These are phyloP conservation scores for Gymnoscopelus microlampas DNA, from an alignment of 2,797 vertebrate genomes.

Conservation along the genomic window DNA sequence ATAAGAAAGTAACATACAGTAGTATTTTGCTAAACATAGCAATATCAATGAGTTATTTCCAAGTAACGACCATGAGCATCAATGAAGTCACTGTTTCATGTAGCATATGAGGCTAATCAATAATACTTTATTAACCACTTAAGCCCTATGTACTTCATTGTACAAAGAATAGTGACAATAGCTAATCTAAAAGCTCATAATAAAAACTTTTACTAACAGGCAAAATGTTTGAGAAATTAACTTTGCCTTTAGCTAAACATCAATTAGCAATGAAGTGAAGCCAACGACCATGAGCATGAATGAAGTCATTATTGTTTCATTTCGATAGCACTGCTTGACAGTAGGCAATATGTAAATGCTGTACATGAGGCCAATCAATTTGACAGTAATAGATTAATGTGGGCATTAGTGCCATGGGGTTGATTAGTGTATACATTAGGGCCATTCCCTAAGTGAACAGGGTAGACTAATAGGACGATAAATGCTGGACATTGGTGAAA, in stretches of 20 bases:
- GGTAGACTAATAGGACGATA: conserved; percentile 61
- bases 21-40: conserved; percentile 26
- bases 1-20: conserved; percentile 28
- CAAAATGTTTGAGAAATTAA: conserved; percentile 31
- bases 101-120: too few relatives aligned
- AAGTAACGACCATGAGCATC: conserved; percentile 41
- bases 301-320: conserved; percentile 9
- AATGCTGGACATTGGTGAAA: conserved; percentile 62
- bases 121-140: too few relatives aligned
- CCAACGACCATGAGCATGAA: background rate
- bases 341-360: conserved; percentile 42
- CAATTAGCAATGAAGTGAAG: background rate
- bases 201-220: conserved; percentile 20
- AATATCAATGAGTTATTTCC: conserved; percentile 37
- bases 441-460: conserved; percentile 52
- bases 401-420: conserved; percentile 52
- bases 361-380: conserved; percentile 52
- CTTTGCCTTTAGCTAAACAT: conserved; percentile 24
- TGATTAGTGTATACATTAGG: conserved; percentile 76
- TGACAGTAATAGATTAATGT: conserved; percentile 63
- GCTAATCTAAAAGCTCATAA: too few relatives aligned
- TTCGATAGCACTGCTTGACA: conserved; percentile 36
- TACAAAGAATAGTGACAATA: too few relatives aligned
- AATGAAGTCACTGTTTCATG: conserved; percentile 12
- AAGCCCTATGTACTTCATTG: too few relatives aligned